These are phyloP conservation scores for Trachelus tabidus DNA, from an alignment of 2,888 invertebrate species.

Conservation along the genomic window DNA sequence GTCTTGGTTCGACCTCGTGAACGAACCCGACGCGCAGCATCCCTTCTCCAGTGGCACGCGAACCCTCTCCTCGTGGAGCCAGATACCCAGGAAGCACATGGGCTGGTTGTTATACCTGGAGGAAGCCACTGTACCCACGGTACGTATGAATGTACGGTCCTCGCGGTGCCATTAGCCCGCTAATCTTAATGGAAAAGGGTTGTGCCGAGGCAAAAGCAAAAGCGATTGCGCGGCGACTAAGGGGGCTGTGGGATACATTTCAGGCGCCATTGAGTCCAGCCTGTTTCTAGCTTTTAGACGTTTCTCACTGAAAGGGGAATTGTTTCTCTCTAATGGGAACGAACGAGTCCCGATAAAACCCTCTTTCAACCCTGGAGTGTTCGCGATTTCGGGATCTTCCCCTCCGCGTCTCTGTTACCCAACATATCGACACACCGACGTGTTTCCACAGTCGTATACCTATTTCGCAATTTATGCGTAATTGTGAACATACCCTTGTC, in stretches of 20 bases:
- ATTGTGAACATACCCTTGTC: not conserved
- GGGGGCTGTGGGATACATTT: constrained; percentile 30
- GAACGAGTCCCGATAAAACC: not conserved
- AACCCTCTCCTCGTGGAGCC: not conserved
- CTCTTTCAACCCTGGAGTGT: not conserved
- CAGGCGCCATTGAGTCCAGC: constrained; percentile 36
- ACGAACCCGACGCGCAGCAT: not conserved
- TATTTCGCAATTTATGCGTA: not conserved
- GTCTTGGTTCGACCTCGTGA: not conserved
- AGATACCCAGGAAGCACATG: not conserved
- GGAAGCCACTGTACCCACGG: constrained; percentile 3
- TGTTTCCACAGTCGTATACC: not conserved
- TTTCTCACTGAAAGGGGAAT: constrained; percentile 21
- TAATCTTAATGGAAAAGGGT: constrained; percentile 43
- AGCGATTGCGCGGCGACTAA: constrained; percentile 18
- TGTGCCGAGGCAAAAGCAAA: constrained; percentile 25
- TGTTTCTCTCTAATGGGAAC: not conserved
- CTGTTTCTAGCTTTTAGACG: constrained; percentile 25
- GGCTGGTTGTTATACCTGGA: not conserved
- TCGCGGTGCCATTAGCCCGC: constrained; percentile 38
- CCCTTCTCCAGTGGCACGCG: not conserved
- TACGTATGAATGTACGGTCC: constrained; percentile 23
- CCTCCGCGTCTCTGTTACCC: not conserved
- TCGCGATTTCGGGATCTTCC: not conserved
- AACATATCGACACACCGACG: not conserved